Base-by-base conservation (phyloP, 2,113 vertebrate genomes). In the Pao palembangensis region DNA sequence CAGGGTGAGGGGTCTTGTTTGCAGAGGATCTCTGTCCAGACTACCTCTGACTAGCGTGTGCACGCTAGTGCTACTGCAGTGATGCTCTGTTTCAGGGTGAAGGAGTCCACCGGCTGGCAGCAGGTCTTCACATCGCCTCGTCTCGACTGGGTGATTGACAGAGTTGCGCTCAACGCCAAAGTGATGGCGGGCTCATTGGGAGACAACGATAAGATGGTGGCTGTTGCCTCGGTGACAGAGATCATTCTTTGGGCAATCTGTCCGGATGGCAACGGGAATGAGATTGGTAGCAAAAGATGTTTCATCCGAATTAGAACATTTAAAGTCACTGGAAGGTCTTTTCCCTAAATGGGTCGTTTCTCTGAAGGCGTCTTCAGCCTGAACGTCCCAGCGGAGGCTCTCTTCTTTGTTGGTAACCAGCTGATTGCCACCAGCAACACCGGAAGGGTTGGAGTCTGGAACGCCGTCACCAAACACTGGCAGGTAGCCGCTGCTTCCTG, bases 381-480 rank as follows among this genome's bases (percentile, higher is more conserved):
- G 1, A 94, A 93, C 0, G 95, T 97, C 0, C 93, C 93, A 0
- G 91, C 94, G n/a, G 94, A 97, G 63, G 93, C 93, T 0, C 87
- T 97, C 63, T 96, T 98, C 88, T 98, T 98, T 0, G 94, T 98
- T 0, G 95, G 94, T 34, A 97, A 94, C 83, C 95, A 98, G 82
- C 92, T 97, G 69, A 94, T 95, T 0, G 94, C 95, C 58, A 95
- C 95, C 18, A 98, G 95, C 66, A 94, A 95, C 88, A 93, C 91
- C 0, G 95, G 95, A 19, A 95, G 94, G 67, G 94, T 98, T 0
- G 94, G 95, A 0, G 94, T 98, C 15, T 98, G 95, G 95, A 98
- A 98, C 4, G 95, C 95, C 0, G 94, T 98, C 75, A 98, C 95
- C 68, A 96, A 98, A 73, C 95, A 97, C 87, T 98, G 95, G 95